Conservation (phyloP, 2,113 vertebrate species). For the Hippocampus comes region DNA sequence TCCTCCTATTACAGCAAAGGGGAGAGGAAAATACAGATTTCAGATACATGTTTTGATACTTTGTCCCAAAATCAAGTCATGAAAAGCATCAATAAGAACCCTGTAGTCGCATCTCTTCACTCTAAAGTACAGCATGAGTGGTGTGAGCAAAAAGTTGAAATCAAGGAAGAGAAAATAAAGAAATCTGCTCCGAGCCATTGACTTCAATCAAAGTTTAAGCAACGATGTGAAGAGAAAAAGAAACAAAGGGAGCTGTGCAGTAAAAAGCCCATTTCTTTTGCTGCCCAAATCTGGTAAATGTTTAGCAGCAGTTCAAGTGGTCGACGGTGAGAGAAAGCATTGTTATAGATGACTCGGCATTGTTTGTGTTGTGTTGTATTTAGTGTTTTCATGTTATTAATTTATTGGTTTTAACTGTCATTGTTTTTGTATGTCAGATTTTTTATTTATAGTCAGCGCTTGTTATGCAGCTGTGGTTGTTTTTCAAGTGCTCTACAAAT, state of each 20-base stretch:
- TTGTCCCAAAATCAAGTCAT: background rate
- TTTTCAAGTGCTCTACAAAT: too few relatives aligned
- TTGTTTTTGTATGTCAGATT: too few relatives aligned
- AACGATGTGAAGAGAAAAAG: background rate
- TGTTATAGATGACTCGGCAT: too few relatives aligned
- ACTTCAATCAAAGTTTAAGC: background rate
- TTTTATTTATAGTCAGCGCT: too few relatives aligned
- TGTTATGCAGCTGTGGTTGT: too few relatives aligned
- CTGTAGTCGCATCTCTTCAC: background rate
- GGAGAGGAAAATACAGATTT: background rate
- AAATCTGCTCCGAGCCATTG: background rate
- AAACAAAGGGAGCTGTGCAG: conserved; percentile 33
- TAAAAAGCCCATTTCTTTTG: background rate
- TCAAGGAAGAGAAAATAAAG: background rate
- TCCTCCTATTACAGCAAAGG: background rate
- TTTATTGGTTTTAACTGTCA: too few relatives aligned
- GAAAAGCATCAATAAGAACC: background rate
- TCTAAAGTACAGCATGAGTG: background rate
- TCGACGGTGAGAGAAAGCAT: background rate
- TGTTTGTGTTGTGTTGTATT: too few relatives aligned
- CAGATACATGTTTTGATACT: too few relatives aligned
- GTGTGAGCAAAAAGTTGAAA: background rate
- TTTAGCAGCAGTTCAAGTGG: background rate
- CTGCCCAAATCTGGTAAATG: background rate
- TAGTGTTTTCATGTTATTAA: too few relatives aligned